Base-by-base conservation (phyloP, 2,888 invertebrate species). In the Drosophila affinis region DNA sequence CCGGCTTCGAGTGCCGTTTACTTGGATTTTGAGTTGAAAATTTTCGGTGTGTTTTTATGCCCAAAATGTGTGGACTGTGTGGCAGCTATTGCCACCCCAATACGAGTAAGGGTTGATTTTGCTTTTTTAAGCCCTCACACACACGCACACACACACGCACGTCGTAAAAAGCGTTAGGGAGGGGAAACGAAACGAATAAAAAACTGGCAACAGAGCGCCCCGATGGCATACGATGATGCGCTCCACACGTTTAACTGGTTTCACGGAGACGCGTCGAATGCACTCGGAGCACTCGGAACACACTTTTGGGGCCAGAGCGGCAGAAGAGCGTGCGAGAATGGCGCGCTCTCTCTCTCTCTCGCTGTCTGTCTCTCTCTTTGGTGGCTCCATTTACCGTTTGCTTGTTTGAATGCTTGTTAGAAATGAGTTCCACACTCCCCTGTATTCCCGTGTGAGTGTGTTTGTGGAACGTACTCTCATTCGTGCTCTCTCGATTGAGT, bases 201-300 rank as follows among this genome's bases (percentile, higher is more conserved):
- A 82, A 85, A 69, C 82, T 39, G 39, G 39, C 39, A n/a, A 14
- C 14, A 39, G 14, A 39, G 72, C 60, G 72, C 75, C 68, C 75
- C 59, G 56, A 24, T 49, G 57, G 81, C 3, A 76, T 75, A 79
- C 69, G 74, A 76, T 80, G 80, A 52, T 68, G 46, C 68, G 65
- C 65, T 67, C 68, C 65, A 72, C 64, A 69, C 80, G 85, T 85
- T 89, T 89, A 84, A 89, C 88, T 82, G 80, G 89, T 88, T 88
- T 88, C 81, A 81, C 87, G 84, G 79, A 79, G 81, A 73, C 86
- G 81, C 82, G 81, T 73, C 82, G 85, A 88, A 74, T 81, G 86
- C 82, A 80, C 60, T 78, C 76, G 79, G 52, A 14, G 3, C 39
- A 54, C 58, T 53, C 48, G 58, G 48, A 59, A 7, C 39, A 24